phyloP scores from a whole-genome alignment of 2,797 vertebrate species.

The Lagocephalus sceleratus region DNA sequence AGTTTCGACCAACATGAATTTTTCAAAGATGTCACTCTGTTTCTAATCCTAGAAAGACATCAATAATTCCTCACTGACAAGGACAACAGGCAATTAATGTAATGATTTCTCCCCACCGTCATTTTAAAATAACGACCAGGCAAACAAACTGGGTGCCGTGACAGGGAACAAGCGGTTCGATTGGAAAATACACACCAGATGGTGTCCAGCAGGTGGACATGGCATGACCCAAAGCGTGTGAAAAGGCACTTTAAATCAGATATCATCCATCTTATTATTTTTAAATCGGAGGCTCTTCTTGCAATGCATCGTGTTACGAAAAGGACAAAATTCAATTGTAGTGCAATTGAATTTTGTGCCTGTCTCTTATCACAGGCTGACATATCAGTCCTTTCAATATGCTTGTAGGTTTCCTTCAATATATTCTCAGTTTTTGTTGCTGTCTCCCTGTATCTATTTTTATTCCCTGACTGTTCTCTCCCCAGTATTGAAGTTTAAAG shows the following conservation, averaged over 20 bases:
- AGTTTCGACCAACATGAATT: constrained; percentile 10
- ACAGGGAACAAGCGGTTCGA: constrained; percentile 34
- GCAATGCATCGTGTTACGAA: constrained; percentile 14
- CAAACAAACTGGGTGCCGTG: constrained; percentile 17
- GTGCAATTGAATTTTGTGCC: constrained; percentile 15
- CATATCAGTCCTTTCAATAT: constrained; percentile 5
- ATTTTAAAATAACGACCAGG: constrained; percentile 31
- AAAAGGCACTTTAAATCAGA: constrained; percentile 30
- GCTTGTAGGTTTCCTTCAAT: constrained; percentile 3
- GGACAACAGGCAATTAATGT: constrained; percentile 49
- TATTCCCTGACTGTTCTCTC: background rate
- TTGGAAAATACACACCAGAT: constrained; percentile 42
- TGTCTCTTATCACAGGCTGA: constrained; percentile 9
- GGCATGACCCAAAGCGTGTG: constrained; percentile 34
- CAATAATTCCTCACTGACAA: constrained; percentile 59
- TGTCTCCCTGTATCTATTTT: background rate
- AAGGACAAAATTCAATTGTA: constrained; percentile 22
- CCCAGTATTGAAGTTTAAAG: background rate
- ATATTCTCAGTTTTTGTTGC: background rate
- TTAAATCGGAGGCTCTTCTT: constrained; percentile 34
- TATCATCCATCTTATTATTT: constrained; percentile 7
- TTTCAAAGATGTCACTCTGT: constrained; percentile 22
- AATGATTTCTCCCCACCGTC: constrained; percentile 31
- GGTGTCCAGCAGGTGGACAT: constrained; percentile 44
- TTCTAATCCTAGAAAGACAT: constrained; percentile 52